phyloP scores from a whole-genome alignment of 2,888 invertebrate genomes.

The Anthoptus insignis region DNA sequence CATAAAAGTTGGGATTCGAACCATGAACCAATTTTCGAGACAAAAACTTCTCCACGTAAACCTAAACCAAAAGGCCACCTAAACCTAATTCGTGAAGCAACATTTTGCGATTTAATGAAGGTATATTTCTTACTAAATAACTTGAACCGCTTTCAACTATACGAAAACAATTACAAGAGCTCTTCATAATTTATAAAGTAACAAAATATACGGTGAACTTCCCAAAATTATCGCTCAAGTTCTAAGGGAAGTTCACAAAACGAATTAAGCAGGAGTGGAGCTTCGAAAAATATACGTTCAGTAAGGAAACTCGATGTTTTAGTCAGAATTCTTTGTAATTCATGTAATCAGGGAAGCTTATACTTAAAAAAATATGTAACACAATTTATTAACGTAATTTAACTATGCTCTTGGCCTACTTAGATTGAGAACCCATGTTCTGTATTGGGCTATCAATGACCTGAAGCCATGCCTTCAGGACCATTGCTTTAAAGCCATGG shows the following conservation, averaged over 20 bases:
- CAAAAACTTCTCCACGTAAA: too few species aligned
- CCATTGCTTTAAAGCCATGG: too few species aligned
- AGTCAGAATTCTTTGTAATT: constrained; percentile 1
- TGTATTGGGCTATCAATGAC: too few species aligned
- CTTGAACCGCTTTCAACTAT: constrained; percentile 16
- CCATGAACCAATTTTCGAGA: too few species aligned
- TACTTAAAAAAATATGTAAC: too few species aligned
- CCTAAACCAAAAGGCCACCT: too few species aligned
- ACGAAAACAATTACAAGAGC: constrained; percentile 36
- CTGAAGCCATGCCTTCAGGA: too few species aligned
- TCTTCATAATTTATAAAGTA: constrained; percentile 42
- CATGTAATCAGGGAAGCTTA: not conserved
- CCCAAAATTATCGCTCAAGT: constrained; percentile 48
- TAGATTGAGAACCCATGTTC: too few species aligned
- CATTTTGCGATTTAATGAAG: not conserved
- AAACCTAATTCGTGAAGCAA: not conserved
- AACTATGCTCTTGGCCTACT: too few species aligned
- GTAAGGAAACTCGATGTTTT: not conserved
- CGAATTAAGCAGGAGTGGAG: constrained; percentile 4
- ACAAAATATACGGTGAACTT: constrained; percentile 42
- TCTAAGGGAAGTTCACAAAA: constrained; percentile 32
- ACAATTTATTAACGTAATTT: too few species aligned
- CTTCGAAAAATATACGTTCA: not conserved
- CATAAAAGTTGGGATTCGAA: too few species aligned
- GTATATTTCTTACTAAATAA: constrained; percentile 15